Percentiles rank a stretch among this genome's conserved stretches.
phyloP scores from a whole-genome alignment of 2,797 vertebrate genomes.

The Sebastes kiyomatsui region DNA sequence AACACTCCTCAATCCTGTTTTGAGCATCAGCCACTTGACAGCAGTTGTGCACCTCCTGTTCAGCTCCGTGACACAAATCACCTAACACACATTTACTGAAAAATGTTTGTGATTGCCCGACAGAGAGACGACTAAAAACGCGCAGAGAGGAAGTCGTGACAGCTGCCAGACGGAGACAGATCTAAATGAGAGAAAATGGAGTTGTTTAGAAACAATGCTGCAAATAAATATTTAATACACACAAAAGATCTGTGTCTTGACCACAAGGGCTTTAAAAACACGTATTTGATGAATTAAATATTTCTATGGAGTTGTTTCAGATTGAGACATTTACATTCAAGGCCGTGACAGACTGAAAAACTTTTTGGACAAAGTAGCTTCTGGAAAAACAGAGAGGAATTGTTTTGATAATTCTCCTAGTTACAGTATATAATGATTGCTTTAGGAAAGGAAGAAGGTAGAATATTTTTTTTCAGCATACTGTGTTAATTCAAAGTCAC shows the following conservation, averaged over 20 bases:
- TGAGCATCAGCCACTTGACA: slow-evolving; percentile 18
- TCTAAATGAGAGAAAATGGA: slow-evolving; percentile 70
- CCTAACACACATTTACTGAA: slow-evolving; percentile 12
- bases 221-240: slow-evolving; percentile 56
- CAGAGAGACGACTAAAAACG: neutral
- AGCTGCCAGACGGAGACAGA: slow-evolving; percentile 60
- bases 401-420: neutral
- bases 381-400: neutral
- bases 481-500: neutral
- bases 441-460: neutral
- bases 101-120: slow-evolving; percentile 38
- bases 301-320: slow-evolving; percentile 3
- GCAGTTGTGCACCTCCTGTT: slow-evolving; percentile 15
- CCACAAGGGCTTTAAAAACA: slow-evolving; percentile 28
- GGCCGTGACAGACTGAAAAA: neutral
- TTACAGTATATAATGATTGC: neutral
- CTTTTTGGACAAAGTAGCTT: neutral
- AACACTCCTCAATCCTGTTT: slow-evolving; percentile 6
- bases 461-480: neutral
- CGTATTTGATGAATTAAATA: slow-evolving; percentile 59
- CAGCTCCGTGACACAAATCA: slow-evolving; percentile 26
- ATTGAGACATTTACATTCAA: slow-evolving; percentile 22
- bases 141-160: slow-evolving; percentile 32
- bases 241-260: slow-evolving; percentile 23
- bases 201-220: slow-evolving; percentile 55